These are phyloP conservation scores for Tetanocera ferruginea DNA, from an alignment of 2,888 invertebrate species.

Conservation along the genomic window DNA sequence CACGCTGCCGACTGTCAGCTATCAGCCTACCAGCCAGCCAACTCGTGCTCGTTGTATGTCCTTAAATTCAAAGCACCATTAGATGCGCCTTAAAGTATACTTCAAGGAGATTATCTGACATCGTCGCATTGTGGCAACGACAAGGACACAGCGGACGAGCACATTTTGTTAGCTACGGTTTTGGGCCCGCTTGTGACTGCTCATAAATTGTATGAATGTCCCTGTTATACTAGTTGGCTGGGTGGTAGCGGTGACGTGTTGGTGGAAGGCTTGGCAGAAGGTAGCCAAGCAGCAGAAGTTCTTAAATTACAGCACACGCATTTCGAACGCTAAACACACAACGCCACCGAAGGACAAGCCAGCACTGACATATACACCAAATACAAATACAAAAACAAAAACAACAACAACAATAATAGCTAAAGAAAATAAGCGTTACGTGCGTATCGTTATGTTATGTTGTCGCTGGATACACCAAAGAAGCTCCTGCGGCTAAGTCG, in stretches of 20 bases:
- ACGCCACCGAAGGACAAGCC: not conserved
- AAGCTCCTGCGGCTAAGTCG: not conserved
- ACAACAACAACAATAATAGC: not conserved
- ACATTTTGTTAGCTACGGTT: slow-evolving; percentile 16
- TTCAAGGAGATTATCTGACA: slow-evolving; percentile 67
- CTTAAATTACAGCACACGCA: slow-evolving; percentile 52
- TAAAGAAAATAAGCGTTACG: slow-evolving; percentile 19
- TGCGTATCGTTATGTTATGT: slow-evolving; percentile 32
- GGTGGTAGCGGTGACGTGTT: not conserved
- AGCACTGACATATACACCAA: not conserved
- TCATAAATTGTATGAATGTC: slow-evolving; percentile 36
- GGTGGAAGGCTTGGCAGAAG: not conserved
- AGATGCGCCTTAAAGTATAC: slow-evolving; percentile 68
- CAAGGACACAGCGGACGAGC: slow-evolving; percentile 44
- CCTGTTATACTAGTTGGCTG: not conserved
- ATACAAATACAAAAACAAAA: not conserved
- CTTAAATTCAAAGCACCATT: slow-evolving; percentile 62
- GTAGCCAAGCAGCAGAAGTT: slow-evolving; percentile 38
- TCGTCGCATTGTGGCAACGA: slow-evolving; percentile 46
- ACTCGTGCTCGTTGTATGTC: slow-evolving; percentile 58
- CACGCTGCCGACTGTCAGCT: too few species aligned
- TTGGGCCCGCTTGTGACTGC: slow-evolving; percentile 29
- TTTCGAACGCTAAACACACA: slow-evolving; percentile 42
- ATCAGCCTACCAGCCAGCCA: too few species aligned
- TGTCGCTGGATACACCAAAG: not conserved